Evolutionary conservation across 2,113 vertebrate genomes (phyloP).

Genomic region (Junco hyemalis): DNA sequence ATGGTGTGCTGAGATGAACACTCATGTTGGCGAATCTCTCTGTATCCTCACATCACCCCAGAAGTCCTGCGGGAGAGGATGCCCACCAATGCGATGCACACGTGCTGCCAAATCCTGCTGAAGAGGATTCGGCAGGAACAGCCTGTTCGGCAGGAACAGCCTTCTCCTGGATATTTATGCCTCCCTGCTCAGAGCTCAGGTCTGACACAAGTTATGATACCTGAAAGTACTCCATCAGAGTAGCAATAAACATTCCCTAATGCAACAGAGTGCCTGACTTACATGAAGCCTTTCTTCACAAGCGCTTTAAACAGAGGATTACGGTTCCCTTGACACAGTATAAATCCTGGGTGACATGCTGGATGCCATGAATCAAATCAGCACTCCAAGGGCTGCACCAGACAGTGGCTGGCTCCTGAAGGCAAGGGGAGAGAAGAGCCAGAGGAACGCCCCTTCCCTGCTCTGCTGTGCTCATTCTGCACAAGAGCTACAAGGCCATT

Average conservation of each 20-base stretch:
- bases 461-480: accelerated
- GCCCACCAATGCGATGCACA: not conserved
- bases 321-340: not conserved
- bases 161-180: constrained; percentile 21
- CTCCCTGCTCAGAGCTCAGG: not conserved
- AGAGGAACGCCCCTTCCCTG: not conserved
- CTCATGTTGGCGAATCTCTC: not conserved
- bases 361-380: not conserved
- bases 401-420: not conserved
- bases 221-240: constrained; percentile 17
- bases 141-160: not conserved
- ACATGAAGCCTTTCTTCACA: constrained; percentile 7
- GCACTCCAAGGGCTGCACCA: not conserved
- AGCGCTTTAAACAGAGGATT: constrained; percentile 24
- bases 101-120: not conserved
- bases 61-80: not conserved
- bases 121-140: not conserved
- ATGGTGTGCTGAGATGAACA: accelerated
- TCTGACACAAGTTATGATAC: constrained; percentile 2
- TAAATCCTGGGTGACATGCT: not conserved
- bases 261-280: not conserved
- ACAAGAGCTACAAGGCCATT: not conserved
- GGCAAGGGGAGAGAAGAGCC: not conserved
- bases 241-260: constrained; percentile 22
- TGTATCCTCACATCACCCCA: not conserved